These are phyloP conservation scores for Polydrusus tereticollis DNA, from an alignment of 2,888 invertebrate species.

Conservation along the genomic window DNA sequence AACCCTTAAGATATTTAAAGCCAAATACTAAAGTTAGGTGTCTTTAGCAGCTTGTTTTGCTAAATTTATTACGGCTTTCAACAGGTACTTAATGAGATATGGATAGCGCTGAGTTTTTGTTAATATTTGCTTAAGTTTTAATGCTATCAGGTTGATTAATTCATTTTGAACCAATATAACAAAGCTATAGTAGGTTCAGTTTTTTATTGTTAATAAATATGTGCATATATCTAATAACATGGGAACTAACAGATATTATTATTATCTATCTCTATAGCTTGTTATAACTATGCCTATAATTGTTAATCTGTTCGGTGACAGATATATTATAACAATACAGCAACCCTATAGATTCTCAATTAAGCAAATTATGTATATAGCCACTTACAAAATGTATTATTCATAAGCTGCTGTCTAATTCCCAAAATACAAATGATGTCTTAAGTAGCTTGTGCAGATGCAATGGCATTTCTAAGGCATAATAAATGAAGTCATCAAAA, in stretches of 20 bases:
- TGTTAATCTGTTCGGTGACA: not conserved
- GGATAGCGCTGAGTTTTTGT: not conserved
- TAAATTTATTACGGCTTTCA: conserved; percentile 38
- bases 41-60: conserved; percentile 39
- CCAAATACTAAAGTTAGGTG: conserved; percentile 33
- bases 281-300: no score
- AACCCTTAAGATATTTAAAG: conserved; percentile 39
- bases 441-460: not conserved
- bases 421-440: not conserved
- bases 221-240: no score
- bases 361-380: not conserved
- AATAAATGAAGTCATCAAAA: no score
- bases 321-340: not conserved
- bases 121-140: not conserved
- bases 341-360: not conserved
- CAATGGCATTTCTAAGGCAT: not conserved
- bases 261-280: no score
- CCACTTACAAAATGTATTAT: not conserved
- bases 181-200: no score
- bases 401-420: not conserved
- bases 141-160: no score
- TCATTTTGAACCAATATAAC: no score
- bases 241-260: no score
- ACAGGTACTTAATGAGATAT: conserved; percentile 24
- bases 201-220: no score